Percentiles rank a stretch among this genome's conserved stretches.
These are phyloP conservation scores for Halcyon smyrnensis DNA, from an alignment of 2,797 vertebrate genomes.

Conservation along the genomic window DNA sequence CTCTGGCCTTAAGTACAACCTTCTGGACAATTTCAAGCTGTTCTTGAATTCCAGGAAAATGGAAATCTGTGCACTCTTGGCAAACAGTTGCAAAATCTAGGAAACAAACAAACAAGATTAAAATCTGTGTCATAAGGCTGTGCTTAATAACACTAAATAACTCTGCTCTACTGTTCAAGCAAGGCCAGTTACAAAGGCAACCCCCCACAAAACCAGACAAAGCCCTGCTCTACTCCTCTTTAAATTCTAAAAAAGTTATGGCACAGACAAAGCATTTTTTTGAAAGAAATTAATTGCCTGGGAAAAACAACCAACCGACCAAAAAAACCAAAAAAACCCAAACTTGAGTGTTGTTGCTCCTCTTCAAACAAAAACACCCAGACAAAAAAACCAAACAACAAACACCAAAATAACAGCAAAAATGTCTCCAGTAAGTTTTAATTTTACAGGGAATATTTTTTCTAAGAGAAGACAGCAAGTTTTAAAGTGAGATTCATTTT, in stretches of 20 bases:
- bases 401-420: background rate
- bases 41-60: conserved; percentile 91
- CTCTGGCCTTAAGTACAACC: conserved; percentile 92
- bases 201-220: background rate
- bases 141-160: background rate
- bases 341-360: background rate
- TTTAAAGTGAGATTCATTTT: background rate
- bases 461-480: background rate
- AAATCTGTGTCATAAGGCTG: background rate
- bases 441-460: background rate
- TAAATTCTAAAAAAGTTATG: background rate
- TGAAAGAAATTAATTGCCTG: background rate
- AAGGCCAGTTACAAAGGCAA: background rate
- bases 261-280: background rate
- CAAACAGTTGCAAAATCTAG: conserved; percentile 95
- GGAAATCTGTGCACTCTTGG: conserved; percentile 97
- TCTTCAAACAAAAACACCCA: background rate
- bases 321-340: no score
- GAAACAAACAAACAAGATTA: background rate
- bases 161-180: background rate
- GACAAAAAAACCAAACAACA: background rate
- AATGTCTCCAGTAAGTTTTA: background rate
- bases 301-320: no score
- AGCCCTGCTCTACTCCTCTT: background rate
- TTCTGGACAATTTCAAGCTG: conserved; percentile 95